Evolutionary conservation across 2,888 invertebrate genomes (phyloP).

Genomic region (Ophioninae sp.): DNA sequence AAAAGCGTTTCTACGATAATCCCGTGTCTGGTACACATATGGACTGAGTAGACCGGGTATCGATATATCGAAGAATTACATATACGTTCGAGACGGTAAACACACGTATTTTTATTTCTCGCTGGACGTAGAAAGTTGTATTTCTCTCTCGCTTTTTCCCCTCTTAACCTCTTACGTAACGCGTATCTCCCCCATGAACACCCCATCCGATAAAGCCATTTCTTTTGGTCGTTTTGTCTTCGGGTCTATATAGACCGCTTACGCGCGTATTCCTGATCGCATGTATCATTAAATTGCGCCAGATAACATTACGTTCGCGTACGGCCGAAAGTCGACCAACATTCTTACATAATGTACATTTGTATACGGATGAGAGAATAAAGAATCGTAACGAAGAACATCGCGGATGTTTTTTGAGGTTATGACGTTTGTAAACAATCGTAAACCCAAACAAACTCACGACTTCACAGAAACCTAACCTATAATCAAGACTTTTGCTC

Average conservation of each 20-base stretch:
- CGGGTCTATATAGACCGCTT: background rate
- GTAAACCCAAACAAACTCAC: too few relatives aligned
- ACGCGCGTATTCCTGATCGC: constrained; percentile 9
- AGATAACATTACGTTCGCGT: constrained; percentile 25
- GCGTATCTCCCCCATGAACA: constrained; percentile 17
- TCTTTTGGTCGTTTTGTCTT: constrained; percentile 27
- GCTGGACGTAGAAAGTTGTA: constrained; percentile 32
- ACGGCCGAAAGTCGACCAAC: constrained; percentile 40
- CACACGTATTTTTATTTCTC: constrained; percentile 33
- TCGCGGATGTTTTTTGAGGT: background rate
- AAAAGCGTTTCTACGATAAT: constrained; percentile 7
- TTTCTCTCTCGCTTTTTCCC: background rate
- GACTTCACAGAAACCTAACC: background rate
- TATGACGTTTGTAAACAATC: background rate
- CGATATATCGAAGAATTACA: constrained; percentile 18
- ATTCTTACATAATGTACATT: constrained; percentile 44
- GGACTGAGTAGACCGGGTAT: constrained; percentile 4
- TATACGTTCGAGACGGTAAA: constrained; percentile 26
- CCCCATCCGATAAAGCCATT: constrained; percentile 33
- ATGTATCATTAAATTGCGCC: constrained; percentile 25
- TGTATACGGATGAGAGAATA: background rate
- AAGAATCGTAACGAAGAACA: background rate
- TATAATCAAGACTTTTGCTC: background rate
- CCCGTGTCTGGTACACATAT: background rate
- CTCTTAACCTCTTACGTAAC: constrained; percentile 23